Evolutionary conservation across 1,140 invertebrate genomes (phyloP), one percentile per base, ranked within the genome.

Genomic region (Hyles euphorbiae): DNA sequence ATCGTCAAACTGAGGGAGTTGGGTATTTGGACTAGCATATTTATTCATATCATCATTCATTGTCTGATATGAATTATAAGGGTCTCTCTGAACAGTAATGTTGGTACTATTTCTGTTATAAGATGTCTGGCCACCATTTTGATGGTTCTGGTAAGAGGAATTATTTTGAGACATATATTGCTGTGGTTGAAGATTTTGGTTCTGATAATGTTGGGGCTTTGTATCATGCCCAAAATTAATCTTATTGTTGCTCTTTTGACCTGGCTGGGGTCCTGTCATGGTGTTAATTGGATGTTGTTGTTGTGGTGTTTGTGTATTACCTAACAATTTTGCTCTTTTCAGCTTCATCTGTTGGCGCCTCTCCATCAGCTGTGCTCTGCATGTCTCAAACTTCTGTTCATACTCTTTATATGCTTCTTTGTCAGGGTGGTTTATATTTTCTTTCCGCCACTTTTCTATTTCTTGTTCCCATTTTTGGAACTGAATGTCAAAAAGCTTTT

Each of bases 401-500:
- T 96, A 96, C 63, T 95, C 93, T 61, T 91, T 91, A 74, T 96
- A 96, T 64, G 95, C 94, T 84, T 93, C 92, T 85, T 94, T 95
- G 75, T 96, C 95, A 10, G 95, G 95, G 91, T 97, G 95, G 82
- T 95, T 95, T 22, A 92, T 92, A 89, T 96, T 96, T 73, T 95
- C 94, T 60, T 92, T 91, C 79, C 95, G 95, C 95, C 95, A 97
- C 67, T 94, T 93, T 67, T 95, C 93, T 76, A 96, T 96, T 72
- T 96, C 93, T 63, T 94, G 91, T 83, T 97, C 95, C 95, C 95
- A 97, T 70, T 95, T 93, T 75, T 93, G 91, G 75, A 97, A 96
- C 72, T 96, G 92, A 56, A 92, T 92, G 74, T 96, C 95, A 87
- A 97, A 96, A 49, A 92, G 92, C 78, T 92, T 93, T 76, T 96